Evolutionary conservation across 1,140 invertebrate genomes (phyloP), one percentile per base, ranked within the genome.

Genomic region (Brachionus rubens): DNA sequence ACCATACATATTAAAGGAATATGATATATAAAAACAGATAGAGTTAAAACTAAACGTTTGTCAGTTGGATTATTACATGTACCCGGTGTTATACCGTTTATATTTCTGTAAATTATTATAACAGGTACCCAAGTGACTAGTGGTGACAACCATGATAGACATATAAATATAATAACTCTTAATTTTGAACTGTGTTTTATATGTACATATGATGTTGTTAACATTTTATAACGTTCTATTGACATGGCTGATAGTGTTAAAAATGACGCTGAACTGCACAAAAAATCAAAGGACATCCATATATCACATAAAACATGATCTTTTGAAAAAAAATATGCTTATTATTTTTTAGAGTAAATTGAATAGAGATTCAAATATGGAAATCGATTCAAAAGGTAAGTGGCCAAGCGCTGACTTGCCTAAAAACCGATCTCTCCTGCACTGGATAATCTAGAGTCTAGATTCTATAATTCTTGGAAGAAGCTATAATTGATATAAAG

Each of bases 251-350:
- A 33, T 12, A 75, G 41, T 9, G 72, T 75, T 16, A 75, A 48
- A 75, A 75, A 75, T 12, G 72, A 75, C 19, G 72, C 72, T 59
- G 72, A 54, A 46, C 48, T 54, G 30, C 72, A 75, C 21, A 54
- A 19, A 75, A 75, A 75, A 24, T 75, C 72, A 54, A 75, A 40
- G 12, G 72, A 14, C 72, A 75, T 75, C 72, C 72, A 75, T 28
- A 26, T 16, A 19, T 75, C 48, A 47, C 72, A 75, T 14, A 75
- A 9, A n/a, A 19, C 24, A 0, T 75, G 48, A 41, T 36, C 26
- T 59, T 2, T 16, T 33, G 16, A 59, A 30, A 19, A 36, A 6
- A n/a, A 36, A 40, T 33, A 21, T 9, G n/a, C n/a, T n/a, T n/a
- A n/a, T n/a, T n/a, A n/a, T n/a, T n/a, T n/a, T n/a, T n/a, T n/a